Evolutionary conservation across 2,888 invertebrate species (phyloP).

Genomic region (Catocala sponsa): DNA sequence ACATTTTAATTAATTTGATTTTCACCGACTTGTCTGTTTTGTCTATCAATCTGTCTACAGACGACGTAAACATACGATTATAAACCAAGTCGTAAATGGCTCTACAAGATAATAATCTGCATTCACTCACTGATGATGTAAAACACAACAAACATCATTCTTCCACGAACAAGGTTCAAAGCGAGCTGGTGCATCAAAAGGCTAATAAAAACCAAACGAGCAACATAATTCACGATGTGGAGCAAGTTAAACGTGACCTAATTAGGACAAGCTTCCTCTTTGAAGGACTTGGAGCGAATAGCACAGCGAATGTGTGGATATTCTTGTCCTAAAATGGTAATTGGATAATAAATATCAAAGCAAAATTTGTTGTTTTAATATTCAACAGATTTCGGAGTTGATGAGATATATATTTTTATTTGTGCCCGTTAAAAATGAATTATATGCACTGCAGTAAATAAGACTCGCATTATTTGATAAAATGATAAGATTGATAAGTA

Average conservation of each 20-base stretch:
- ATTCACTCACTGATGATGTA: constrained; percentile 27
- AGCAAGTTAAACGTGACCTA: constrained; percentile 61
- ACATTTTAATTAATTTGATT: no score
- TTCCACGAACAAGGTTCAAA: constrained; percentile 39
- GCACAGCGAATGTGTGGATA: constrained; percentile 10
- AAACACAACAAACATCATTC: constrained; percentile 35
- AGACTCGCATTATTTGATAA: no score
- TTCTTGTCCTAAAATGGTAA: constrained; percentile 1
- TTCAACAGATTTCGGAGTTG: no score
- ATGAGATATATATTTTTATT: no score
- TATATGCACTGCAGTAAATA: not conserved
- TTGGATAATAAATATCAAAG: no score
- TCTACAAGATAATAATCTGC: constrained; percentile 34
- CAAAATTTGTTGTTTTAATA: no score
- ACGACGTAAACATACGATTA: not conserved
- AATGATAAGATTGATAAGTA: no score
- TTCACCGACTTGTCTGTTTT: not conserved
- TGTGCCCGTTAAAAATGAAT: no score
- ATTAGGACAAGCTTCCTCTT: constrained; percentile 61
- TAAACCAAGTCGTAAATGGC: constrained; percentile 31
- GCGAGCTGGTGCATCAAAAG: constrained; percentile 42
- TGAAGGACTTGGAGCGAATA: constrained; percentile 23
- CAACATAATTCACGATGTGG: constrained; percentile 56
- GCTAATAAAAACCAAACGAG: constrained; percentile 52
- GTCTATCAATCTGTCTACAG: not conserved